phyloP scores from a whole-genome alignment of 2,113 vertebrate species.

The Cavia porcellus region DNA sequence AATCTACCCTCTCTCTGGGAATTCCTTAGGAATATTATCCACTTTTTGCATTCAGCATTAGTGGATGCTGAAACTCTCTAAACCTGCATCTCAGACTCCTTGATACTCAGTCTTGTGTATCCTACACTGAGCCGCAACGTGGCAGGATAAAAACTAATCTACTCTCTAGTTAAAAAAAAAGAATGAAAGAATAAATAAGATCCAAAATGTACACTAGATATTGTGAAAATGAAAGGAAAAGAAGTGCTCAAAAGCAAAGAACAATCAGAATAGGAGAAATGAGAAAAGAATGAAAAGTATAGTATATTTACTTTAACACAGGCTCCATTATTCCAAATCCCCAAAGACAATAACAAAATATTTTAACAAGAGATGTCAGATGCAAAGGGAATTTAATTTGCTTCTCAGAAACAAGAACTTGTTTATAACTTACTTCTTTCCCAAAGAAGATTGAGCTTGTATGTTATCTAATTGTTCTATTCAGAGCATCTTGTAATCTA shows the following conservation, averaged over 20 bases:
- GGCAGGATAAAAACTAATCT: slow-evolving; percentile 9
- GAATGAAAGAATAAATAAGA: too few species aligned
- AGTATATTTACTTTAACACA: slow-evolving; percentile 81
- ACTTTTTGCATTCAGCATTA: background rate
- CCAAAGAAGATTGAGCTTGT: slow-evolving; percentile 69
- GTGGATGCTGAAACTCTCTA: background rate
- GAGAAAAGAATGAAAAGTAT: background rate
- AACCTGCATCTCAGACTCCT: background rate
- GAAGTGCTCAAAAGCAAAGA: too few species aligned
- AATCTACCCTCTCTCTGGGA: background rate
- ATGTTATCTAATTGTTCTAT: slow-evolving; percentile 83
- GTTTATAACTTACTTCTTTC: slow-evolving; percentile 78
- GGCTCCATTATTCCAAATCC: slow-evolving; percentile 79
- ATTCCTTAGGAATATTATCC: background rate
- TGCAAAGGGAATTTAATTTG: slow-evolving; percentile 85
- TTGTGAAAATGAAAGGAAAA: too few species aligned
- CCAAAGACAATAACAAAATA: slow-evolving; percentile 77
- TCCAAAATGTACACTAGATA: too few species aligned
- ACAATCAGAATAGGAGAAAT: too few species aligned
- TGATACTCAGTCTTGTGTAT: background rate
- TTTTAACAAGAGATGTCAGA: slow-evolving; percentile 71
- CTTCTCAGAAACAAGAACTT: slow-evolving; percentile 67
- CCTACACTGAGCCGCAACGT: background rate
- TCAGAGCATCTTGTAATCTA: slow-evolving; percentile 66
- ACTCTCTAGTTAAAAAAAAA: too few species aligned